Base-by-base conservation (phyloP, 2,113 vertebrate genomes). In the Puntigrus tetrazona region DNA sequence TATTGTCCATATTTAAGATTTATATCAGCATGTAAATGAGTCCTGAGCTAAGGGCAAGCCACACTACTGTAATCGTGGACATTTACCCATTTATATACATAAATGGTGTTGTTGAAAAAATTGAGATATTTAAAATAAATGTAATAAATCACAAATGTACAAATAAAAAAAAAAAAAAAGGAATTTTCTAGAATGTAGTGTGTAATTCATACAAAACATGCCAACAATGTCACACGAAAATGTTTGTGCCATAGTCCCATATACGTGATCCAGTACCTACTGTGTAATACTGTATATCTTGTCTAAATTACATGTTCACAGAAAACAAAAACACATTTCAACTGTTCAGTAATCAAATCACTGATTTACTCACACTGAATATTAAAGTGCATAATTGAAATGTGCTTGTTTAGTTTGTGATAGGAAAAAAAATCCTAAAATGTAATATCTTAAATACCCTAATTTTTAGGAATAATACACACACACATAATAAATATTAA, bases 341-440 rank as follows among this genome's bases (percentile, higher is more conserved):
- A 20, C 8, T 16, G 47, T 16, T 50, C 4, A 50, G 47, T 76
- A 9, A n/a, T 13, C 8, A n/a, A 55, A 34, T 77, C 22, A 34
- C 29, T 36, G 47, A 76, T 6, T 52, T 2, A 25, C n/a, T n/a
- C 57, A 27, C 1, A 3, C n/a, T n/a, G 22, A 41, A 38, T 36
- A 70, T 47, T 73, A 74, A 87, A 85, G 86, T 79, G 79, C 79
- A 65, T 82, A 63, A 73, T n/a, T 16, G 31, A 74, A 87, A 72
- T 81, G 78, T 87, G 78, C 86, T 87, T 70, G 2, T 6, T 81
- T 38, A 75, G 55, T 75, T 83, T 41, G 38, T 69, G 38, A 7
- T 4, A 3, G 7, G 27, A 61, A 67, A 29, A 73, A 78, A 45
- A 45, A 45, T 11, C 11, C 10, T 3, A 13, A 45, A 45, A n/a